Evolutionary conservation across 2,797 vertebrate genomes (phyloP), one percentile per base, ranked within the genome.

Genomic region (Miichthys miiuy): DNA sequence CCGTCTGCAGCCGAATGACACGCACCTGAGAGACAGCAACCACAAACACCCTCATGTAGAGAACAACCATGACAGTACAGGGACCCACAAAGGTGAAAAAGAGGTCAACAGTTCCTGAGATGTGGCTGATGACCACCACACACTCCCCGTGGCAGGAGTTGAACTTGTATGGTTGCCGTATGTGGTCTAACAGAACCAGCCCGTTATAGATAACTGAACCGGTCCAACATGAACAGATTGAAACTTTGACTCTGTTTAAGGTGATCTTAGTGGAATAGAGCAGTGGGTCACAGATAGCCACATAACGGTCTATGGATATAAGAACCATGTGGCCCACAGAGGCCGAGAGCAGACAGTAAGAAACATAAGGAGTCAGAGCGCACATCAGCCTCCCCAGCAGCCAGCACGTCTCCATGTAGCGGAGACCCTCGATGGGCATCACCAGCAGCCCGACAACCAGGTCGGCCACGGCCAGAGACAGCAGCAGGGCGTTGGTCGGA

Each of bases 301-400:
- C 91, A 8, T 82, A 76, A 2, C 69, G n/a, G 52, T 95, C 95
- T 12, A 96, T 2, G 0, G 93, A 94, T 75, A 94, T 92, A 0
- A 91, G 95, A 74, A 94, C 94, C 65, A 96, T 90, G 67, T 93
- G 92, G 70, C 94, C 94, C 65, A 96, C 85, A 51, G 95, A 96
- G 12, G 92, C 89, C 20, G 92, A 92, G 25, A 95, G 64, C 85
- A 95, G 92, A 70, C 88, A 65, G 65, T 92, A 87, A 4, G 71
- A 89, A 0, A 89, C 6, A n/a, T 71, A 90, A 12, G 81, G 80
- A 41, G 75, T 78, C 21, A 95, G 42, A 75, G 92, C 92, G 57
- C 95, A 96, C 79, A 96, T 91, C 0, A 64, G 72, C 57, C 85
- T 82, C 38, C 96, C 93, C 12, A 96, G 93, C 82, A 91, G 90